Conservation (phyloP, 2,888 invertebrate species). For the Incurvaria masculella region DNA sequence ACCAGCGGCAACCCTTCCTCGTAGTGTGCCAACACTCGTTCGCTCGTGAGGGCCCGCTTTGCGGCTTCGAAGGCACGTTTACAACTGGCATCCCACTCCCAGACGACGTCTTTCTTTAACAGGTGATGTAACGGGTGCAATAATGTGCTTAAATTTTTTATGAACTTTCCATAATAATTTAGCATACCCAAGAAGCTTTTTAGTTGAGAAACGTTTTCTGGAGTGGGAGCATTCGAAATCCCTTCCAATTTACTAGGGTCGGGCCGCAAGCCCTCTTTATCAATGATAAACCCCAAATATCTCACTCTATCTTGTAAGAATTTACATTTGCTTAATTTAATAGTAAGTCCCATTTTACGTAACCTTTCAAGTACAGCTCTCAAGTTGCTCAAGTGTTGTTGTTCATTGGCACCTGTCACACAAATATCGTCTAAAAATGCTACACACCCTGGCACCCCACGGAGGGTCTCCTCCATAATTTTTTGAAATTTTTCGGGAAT, state of each 20-base stretch:
- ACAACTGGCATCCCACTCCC: conserved; percentile 6
- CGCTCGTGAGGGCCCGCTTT: conserved; percentile 12
- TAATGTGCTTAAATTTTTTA: background rate
- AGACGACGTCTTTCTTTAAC: conserved; percentile 2
- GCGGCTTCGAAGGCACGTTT: conserved; percentile 11
- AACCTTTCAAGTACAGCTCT: conserved; percentile 15
- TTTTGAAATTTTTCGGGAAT: conserved; percentile 20
- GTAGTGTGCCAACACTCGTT: conserved; percentile 15
- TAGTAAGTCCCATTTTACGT: conserved; percentile 9
- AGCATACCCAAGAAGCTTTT: background rate
- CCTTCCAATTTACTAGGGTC: conserved; percentile 14
- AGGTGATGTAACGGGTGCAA: conserved; percentile 4
- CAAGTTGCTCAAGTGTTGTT: conserved; percentile 13
- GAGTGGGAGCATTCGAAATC: background rate
- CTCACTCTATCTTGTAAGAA: conserved; percentile 16
- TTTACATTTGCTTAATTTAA: conserved; percentile 16
- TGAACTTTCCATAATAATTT: no score
- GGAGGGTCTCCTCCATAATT: conserved; percentile 17
- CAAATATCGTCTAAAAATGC: conserved; percentile 19
- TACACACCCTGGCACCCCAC: conserved; percentile 13
- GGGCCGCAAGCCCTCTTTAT: conserved; percentile 16
- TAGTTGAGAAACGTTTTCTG: no score
- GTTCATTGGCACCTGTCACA: conserved; percentile 11
- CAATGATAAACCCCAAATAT: conserved; percentile 16
- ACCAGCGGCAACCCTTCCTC: conserved; percentile 14